These are phyloP conservation scores for Dascillus cervinus DNA, from an alignment of 2,888 invertebrate genomes.

Conservation along the genomic window DNA sequence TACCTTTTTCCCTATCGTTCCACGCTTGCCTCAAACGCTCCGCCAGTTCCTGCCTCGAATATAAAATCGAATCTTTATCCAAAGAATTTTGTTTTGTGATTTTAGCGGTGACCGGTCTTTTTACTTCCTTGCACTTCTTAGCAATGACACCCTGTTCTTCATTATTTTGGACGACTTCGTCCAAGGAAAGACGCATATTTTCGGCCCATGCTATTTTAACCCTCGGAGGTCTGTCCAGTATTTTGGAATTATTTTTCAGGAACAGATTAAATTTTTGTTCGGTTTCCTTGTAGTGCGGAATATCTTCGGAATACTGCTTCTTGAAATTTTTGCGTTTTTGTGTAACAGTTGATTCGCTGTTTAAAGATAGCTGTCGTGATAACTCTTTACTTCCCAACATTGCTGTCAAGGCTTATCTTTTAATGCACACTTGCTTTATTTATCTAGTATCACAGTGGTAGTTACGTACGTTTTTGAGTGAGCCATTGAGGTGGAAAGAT, in stretches of 20 bases:
- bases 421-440: too few relatives aligned
- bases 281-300: conserved; percentile 20
- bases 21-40: conserved; percentile 45
- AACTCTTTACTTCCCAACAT: too few relatives aligned
- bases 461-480: too few relatives aligned
- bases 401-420: too few relatives aligned
- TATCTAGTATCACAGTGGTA: too few relatives aligned
- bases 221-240: conserved; percentile 19
- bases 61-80: conserved; percentile 32
- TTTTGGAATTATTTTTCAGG: conserved; percentile 19
- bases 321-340: conserved; percentile 26
- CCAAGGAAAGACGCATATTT: conserved; percentile 6
- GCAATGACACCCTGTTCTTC: conserved; percentile 31
- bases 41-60: conserved; percentile 44
- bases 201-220: conserved; percentile 23
- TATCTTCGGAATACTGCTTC: conserved; percentile 34
- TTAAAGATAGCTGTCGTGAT: conserved; percentile 37
- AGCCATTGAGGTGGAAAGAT: too few relatives aligned
- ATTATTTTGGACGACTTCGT: conserved; percentile 4
- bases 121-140: conserved; percentile 32
- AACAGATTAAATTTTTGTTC: conserved; percentile 22
- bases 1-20: conserved; percentile 43
- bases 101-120: conserved; percentile 22
- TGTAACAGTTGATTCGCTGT: conserved; percentile 26
- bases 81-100: conserved; percentile 27